These are phyloP conservation scores for Sepioteuthis lessoniana DNA, from an alignment of 2,888 invertebrate species.

Conservation along the genomic window DNA sequence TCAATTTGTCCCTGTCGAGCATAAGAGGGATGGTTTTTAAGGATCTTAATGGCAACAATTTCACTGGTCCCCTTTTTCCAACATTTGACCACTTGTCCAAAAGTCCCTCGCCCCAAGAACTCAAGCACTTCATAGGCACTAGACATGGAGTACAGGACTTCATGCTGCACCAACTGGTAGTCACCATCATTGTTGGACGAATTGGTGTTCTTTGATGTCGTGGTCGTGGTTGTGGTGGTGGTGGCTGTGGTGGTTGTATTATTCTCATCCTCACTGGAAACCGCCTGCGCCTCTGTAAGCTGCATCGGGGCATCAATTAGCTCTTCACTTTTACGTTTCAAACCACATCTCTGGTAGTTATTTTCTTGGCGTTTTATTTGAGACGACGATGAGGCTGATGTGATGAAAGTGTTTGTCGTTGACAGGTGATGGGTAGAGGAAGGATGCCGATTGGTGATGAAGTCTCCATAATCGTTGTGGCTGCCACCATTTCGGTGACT, in stretches of 20 bases:
- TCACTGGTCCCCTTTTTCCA: constrained; percentile 99
- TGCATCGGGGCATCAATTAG: constrained; percentile 71
- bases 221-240: constrained; percentile 65
- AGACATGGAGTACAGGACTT: constrained; percentile 95
- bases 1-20: constrained; percentile 99
- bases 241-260: constrained; percentile 56
- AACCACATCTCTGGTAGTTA: constrained; percentile 77
- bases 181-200: constrained; percentile 85
- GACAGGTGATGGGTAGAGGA: constrained; percentile 38
- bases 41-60: constrained; percentile 99
- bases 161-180: constrained; percentile 98
- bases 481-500: constrained; percentile 52
- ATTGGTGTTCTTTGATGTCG: constrained; percentile 65
- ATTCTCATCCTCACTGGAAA: constrained; percentile 75
- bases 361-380: constrained; percentile 43
- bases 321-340: constrained; percentile 74
- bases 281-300: constrained; percentile 70
- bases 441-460: constrained; percentile 42
- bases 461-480: constrained; percentile 51
- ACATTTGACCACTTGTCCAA: constrained; percentile 99
- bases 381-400: constrained; percentile 45
- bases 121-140: constrained; percentile 95
- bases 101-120: constrained; percentile 98
- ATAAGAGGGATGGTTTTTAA: constrained; percentile 99
- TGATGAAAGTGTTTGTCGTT: constrained; percentile 39